Evolutionary conservation across 2,113 vertebrate species (phyloP), one percentile per base, ranked within the genome.

Genomic region (Uria lomvia): DNA sequence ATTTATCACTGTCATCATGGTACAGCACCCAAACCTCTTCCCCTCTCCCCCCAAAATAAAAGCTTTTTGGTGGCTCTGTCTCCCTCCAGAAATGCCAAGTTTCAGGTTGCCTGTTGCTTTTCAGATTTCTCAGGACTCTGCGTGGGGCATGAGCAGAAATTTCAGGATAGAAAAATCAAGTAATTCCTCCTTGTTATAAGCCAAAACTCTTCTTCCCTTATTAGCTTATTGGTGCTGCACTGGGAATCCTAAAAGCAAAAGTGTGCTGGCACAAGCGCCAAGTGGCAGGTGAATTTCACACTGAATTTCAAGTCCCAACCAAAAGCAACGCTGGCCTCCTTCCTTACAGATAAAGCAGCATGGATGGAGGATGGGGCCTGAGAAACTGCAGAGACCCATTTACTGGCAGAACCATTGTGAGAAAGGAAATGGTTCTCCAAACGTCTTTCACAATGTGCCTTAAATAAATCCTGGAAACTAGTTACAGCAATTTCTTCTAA

Each of bases 1-100:
- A 73, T 96, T 90, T 84, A 82, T 95, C 84, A 59, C 58, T 92
- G 75, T 83, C 80, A 52, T 62, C 62, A 36, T 38, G 34, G 73
- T 76, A 49, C 84, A 76, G 91, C 71, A 84, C 90, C 86, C 76
- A 93, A 94, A 85, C 32, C 50, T 88, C 67, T 24, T 72, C 66
- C 80, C 76, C 18, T 1, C 43, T 4, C 23, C n/a, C 52, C 16
- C 11, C 4, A 34, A 87, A 87, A 36, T 14, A 92, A 53, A 79
- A 94, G 73, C 60, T 45, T 83, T 94, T 83, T 76, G 77, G 76
- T 49, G 8, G 36, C 62, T 29, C 5, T 27, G 20, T 66, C 27
- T 86, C 63, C 34, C 89, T 89, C 75, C 6, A 19, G 65, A 95
- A 86, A 74, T 21, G 22, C 75, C 36, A 56, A 68, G 82, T 79